Percentiles rank a stretch among this genome's conserved stretches.
Evolutionary conservation across 2,888 invertebrate species (phyloP).

Genomic region (Parnassius glacialis): DNA sequence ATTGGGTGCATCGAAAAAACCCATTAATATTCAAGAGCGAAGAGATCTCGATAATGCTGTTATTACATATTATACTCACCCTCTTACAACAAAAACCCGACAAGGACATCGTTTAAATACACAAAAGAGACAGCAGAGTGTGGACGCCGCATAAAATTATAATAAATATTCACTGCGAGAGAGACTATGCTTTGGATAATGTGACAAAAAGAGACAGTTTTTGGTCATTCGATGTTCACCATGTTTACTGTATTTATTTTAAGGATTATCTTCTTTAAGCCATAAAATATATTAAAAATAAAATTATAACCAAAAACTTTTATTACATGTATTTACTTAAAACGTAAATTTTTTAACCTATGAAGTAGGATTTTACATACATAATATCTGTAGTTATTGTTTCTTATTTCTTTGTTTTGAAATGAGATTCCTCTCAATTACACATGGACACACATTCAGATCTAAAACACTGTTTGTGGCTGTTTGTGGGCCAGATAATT

Average conservation of each 20-base stretch:
- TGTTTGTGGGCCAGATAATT: too few relatives aligned
- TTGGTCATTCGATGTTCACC: conserved; percentile 44
- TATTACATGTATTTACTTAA: too few relatives aligned
- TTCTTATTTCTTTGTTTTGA: too few relatives aligned
- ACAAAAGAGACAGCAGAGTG: conserved; percentile 60
- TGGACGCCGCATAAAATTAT: conserved; percentile 77
- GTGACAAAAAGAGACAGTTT: conserved; percentile 30
- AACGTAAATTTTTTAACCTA: too few relatives aligned
- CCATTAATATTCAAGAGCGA: conserved; percentile 66
- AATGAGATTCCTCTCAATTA: too few relatives aligned
- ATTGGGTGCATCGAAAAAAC: conserved; percentile 41
- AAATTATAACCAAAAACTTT: too few relatives aligned
- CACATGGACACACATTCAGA: too few relatives aligned
- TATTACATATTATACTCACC: conserved; percentile 61
- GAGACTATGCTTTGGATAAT: conserved; percentile 35
- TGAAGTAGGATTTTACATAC: too few relatives aligned
- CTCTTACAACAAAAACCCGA: conserved; percentile 61
- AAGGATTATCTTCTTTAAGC: neutral
- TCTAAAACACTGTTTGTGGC: too few relatives aligned
- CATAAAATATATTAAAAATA: too few relatives aligned
- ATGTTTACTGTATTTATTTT: conserved; percentile 25
- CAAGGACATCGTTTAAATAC: conserved; percentile 70
- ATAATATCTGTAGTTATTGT: too few relatives aligned
- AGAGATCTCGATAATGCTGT: conserved; percentile 47
- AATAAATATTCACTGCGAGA: conserved; percentile 67